Percentiles rank a stretch among this genome's conserved stretches.
phyloP scores from a whole-genome alignment of 1,140 invertebrate genomes.

The Chironomus tepperi region DNA sequence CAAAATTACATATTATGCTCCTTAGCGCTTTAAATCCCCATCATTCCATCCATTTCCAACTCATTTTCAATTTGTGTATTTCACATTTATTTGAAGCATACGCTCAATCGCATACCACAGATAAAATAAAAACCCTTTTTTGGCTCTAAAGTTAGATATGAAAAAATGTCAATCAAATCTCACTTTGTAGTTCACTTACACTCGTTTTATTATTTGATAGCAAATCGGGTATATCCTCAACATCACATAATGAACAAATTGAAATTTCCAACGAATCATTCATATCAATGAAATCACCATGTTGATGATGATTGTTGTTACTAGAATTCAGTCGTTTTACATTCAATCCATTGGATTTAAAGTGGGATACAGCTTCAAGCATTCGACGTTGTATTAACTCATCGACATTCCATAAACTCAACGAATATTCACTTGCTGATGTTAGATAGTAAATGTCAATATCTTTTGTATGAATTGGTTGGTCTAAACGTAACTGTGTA shows the following conservation, averaged over 20 bases:
- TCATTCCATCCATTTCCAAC: too few species aligned
- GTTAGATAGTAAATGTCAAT: slow-evolving; percentile 57
- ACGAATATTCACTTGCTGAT: slow-evolving; percentile 44
- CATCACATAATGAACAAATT: slow-evolving; percentile 42
- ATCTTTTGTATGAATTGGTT: slow-evolving; percentile 48
- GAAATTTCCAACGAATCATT: slow-evolving; percentile 45
- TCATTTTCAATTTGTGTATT: too few species aligned
- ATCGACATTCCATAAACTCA: slow-evolving; percentile 42
- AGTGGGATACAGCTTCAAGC: slow-evolving; percentile 40
- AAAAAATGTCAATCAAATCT: not conserved
- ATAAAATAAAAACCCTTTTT: too few species aligned
- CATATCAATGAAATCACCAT: slow-evolving; percentile 41
- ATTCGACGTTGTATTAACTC: slow-evolving; percentile 43
- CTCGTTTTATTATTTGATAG: slow-evolving; percentile 29
- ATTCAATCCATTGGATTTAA: slow-evolving; percentile 33
- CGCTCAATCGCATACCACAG: too few species aligned
- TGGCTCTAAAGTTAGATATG: not conserved
- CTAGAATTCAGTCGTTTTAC: slow-evolving; percentile 17
- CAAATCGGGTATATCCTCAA: slow-evolving; percentile 44
- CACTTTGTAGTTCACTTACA: slow-evolving; percentile 6
- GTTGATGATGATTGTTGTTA: not conserved
- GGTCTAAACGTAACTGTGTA: slow-evolving; percentile 36
- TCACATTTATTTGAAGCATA: too few species aligned
- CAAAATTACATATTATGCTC: too few species aligned
- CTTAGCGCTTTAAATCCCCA: too few species aligned